These are phyloP conservation scores for Zaprionus lineosus DNA, from an alignment of 2,888 invertebrate species.

Conservation along the genomic window DNA sequence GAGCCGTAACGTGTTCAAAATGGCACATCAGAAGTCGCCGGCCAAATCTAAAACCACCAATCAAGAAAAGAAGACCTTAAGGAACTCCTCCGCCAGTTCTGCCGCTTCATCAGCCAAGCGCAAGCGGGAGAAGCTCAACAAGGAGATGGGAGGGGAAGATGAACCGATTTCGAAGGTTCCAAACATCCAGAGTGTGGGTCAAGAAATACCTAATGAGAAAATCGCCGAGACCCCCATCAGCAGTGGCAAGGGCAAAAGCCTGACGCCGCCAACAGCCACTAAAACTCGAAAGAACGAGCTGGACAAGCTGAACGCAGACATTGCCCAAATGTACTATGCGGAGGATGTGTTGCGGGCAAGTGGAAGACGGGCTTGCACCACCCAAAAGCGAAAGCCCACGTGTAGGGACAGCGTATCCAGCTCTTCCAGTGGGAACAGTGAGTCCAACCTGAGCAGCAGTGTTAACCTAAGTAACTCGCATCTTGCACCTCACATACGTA, in stretches of 20 bases:
- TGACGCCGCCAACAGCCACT: constrained; percentile 13
- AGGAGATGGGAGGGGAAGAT: not conserved
- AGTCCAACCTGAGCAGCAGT: constrained; percentile 31
- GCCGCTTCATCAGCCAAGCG: constrained; percentile 12
- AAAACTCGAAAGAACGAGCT: constrained; percentile 84
- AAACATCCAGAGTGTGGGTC: not conserved
- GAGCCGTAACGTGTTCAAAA: constrained; percentile 48
- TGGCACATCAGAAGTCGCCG: not conserved
- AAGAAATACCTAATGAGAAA: not conserved
- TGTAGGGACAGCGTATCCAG: not conserved
- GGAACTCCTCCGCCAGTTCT: too few relatives aligned
- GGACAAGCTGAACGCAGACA: constrained; percentile 86
- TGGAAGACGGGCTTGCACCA: constrained; percentile 85
- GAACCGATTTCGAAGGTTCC: too few relatives aligned
- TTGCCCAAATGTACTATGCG: constrained; percentile 86
- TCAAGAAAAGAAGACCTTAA: not conserved
- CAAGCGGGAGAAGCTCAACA: constrained; percentile 24
- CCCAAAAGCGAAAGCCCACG: constrained; percentile 52
- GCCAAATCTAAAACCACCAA: not conserved
- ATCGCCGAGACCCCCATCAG: not conserved
- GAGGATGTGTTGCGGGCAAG: constrained; percentile 85
- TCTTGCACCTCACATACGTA: constrained; percentile 20
- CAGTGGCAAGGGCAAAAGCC: not conserved
- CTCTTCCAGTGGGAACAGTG: constrained; percentile 48
- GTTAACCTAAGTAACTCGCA: constrained; percentile 58